Conservation (phyloP, 2,797 vertebrate species). For the Antrozous pallidus region DNA sequence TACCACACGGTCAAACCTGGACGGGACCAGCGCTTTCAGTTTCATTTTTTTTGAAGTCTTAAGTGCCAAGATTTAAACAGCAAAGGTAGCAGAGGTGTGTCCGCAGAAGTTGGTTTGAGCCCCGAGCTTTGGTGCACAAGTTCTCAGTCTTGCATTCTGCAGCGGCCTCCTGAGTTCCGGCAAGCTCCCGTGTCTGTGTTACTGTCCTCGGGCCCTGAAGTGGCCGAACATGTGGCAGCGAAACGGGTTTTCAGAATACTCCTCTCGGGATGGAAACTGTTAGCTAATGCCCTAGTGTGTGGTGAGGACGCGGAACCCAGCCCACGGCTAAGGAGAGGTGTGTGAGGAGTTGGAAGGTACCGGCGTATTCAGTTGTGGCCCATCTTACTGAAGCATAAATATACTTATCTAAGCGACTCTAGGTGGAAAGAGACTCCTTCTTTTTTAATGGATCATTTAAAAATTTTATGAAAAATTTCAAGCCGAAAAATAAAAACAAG, state of each 20-base stretch:
- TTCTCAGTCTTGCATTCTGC: neutral
- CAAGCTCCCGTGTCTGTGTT: neutral
- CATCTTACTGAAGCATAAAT: neutral
- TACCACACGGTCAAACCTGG: neutral
- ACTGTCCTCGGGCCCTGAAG: neutral
- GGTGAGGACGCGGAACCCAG: neutral
- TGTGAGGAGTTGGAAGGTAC: neutral
- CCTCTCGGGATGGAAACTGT: neutral
- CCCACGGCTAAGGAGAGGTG: neutral
- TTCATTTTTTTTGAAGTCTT: neutral
- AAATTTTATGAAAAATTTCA: slow-evolving; percentile 10
- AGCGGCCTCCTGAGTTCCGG: neutral
- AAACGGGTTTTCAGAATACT: neutral
- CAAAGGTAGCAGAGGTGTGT: neutral
- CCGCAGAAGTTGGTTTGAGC: neutral
- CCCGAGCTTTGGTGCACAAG: neutral
- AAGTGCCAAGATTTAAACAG: neutral
- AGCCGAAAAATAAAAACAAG: neutral
- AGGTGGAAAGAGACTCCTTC: neutral
- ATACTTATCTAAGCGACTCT: neutral
- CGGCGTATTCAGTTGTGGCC: neutral
- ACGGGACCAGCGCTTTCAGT: neutral
- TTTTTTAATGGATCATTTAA: neutral
- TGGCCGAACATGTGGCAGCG: neutral
- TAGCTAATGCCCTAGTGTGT: neutral